Evolutionary conservation across 2,113 vertebrate genomes (phyloP).

Genomic region (Scophthalmus maximus): DNA sequence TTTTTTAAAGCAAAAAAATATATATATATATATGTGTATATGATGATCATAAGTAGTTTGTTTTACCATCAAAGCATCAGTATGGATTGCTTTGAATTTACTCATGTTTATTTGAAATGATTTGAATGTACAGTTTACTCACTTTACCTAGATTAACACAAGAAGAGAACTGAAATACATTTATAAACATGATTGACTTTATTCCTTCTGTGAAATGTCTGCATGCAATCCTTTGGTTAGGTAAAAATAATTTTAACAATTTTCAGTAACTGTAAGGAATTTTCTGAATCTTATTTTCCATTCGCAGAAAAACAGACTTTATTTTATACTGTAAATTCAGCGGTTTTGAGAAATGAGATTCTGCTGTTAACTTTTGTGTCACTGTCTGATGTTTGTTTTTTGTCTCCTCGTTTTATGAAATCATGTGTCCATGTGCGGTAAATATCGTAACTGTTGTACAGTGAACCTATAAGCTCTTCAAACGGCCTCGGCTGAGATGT

Average conservation of each 20-base stretch:
- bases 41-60: background rate
- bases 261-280: too few relatives aligned
- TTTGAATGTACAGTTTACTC: too few relatives aligned
- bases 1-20: background rate
- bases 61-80: conserved; percentile 31
- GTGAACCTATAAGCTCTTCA: conserved; percentile 20
- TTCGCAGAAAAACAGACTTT: background rate
- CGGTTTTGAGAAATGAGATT: conserved; percentile 37
- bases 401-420: background rate
- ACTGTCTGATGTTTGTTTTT: conserved; percentile 9
- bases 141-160: too few relatives aligned
- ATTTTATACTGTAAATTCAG: background rate
- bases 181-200: too few relatives aligned
- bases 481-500: conserved; percentile 58
- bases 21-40: background rate
- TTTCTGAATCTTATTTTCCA: too few relatives aligned
- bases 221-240: too few relatives aligned
- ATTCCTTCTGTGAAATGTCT: too few relatives aligned
- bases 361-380: conserved; percentile 17
- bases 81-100: conserved; percentile 31
- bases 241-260: too few relatives aligned
- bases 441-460: conserved; percentile 46
- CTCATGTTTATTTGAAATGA: background rate
- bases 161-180: too few relatives aligned
- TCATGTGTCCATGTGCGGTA: too few relatives aligned